phyloP scores from a whole-genome alignment of 2,113 vertebrate species.

The Callithrix jacchus region DNA sequence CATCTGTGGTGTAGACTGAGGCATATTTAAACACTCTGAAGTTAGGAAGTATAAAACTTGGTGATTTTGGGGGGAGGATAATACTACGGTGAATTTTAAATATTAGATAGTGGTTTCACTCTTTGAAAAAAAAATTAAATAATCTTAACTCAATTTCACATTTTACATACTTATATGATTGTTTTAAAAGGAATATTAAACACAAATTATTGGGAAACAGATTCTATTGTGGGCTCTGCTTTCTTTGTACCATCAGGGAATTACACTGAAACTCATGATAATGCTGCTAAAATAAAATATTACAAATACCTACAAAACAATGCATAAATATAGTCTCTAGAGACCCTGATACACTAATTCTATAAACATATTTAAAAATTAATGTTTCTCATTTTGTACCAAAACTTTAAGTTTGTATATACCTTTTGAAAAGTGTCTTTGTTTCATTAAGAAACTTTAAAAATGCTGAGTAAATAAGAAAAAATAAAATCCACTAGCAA shows the following conservation, averaged over 20 bases:
- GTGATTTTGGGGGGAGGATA: neutral
- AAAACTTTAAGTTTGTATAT: neutral
- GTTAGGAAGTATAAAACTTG: neutral
- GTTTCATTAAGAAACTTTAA: neutral
- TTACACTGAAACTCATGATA: neutral
- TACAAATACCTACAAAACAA: neutral
- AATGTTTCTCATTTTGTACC: neutral
- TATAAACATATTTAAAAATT: neutral
- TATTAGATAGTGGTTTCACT: neutral
- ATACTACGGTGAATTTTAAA: neutral
- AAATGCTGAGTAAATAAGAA: neutral
- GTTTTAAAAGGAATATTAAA: neutral
- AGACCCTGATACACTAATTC: neutral
- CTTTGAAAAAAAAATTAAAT: neutral
- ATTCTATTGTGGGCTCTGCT: neutral
- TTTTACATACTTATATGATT: neutral
- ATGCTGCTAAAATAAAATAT: neutral
- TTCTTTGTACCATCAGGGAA: neutral
- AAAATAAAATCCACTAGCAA: neutral
- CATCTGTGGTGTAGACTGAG: neutral
- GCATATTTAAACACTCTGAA: neutral
- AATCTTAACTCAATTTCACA: neutral
- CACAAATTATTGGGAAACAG: neutral
- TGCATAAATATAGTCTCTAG: neutral
- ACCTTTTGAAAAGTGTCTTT: neutral